Conservation (phyloP, 2,888 invertebrate genomes). For the Catocala nupta region DNA sequence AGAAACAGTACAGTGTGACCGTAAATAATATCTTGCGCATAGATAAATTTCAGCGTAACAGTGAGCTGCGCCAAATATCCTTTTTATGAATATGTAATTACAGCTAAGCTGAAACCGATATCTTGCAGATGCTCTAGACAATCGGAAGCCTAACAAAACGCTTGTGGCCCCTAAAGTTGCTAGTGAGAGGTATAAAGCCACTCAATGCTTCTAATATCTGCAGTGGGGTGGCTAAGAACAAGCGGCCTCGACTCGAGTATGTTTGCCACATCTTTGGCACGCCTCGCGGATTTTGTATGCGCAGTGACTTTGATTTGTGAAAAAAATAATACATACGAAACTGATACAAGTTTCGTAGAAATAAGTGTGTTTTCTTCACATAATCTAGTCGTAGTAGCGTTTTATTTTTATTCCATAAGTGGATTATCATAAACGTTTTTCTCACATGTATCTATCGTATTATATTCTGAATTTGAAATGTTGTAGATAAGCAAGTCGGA, state of each 20-base stretch:
- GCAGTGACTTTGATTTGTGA: not conserved
- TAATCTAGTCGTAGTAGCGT: too few relatives aligned
- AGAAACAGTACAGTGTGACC: not conserved
- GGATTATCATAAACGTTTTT: too few relatives aligned
- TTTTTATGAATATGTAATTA: conserved; percentile 34
- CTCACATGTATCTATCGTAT: too few relatives aligned
- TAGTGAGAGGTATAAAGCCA: conserved; percentile 44
- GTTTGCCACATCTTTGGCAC: conserved; percentile 36
- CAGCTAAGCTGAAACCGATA: conserved; percentile 45
- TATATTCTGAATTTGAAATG: too few relatives aligned
- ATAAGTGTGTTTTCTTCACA: too few relatives aligned
- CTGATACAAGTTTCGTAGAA: too few relatives aligned
- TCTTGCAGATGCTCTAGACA: conserved; percentile 43
- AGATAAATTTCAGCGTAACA: conserved; percentile 11
- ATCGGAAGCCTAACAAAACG: conserved; percentile 40
- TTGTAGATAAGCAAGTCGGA: too few relatives aligned
- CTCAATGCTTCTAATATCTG: conserved; percentile 50
- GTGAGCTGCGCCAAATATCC: conserved; percentile 22
- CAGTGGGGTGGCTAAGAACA: conserved; percentile 36
- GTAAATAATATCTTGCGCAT: conserved; percentile 9
- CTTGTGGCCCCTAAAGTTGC: conserved; percentile 35
- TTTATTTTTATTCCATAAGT: too few relatives aligned
- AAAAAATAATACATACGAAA: not conserved
- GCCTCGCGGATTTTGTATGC: conserved; percentile 2
- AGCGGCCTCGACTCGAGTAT: conserved; percentile 29